Evolutionary conservation across 2,113 vertebrate species (phyloP).

Genomic region (Rhizomys pruinosus): DNA sequence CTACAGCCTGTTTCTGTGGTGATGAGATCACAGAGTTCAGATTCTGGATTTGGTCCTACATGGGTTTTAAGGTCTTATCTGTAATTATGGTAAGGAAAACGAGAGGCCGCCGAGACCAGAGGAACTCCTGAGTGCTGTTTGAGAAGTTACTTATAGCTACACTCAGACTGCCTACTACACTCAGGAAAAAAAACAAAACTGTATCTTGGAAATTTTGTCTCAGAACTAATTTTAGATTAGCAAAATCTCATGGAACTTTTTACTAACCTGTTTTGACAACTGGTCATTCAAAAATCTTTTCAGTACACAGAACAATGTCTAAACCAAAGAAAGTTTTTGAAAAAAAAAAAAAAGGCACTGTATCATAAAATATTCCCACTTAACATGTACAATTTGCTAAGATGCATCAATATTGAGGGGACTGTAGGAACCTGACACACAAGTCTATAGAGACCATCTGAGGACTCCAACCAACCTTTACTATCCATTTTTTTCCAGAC

Average conservation of each 20-base stretch:
- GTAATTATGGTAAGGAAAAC: constrained; percentile 72
- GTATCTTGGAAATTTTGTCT: not conserved
- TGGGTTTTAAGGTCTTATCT: constrained; percentile 50
- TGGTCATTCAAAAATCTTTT: constrained; percentile 27
- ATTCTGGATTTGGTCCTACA: constrained; percentile 71
- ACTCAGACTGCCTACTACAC: not conserved
- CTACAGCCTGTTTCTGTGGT: constrained; percentile 73
- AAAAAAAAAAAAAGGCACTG: not conserved
- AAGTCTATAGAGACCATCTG: not conserved
- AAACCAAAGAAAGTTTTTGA: not conserved
- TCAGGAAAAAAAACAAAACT: constrained; percentile 19
- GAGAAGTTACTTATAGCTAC: constrained; percentile 59
- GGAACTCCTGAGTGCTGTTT: constrained; percentile 23
- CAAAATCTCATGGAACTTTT: not conserved
- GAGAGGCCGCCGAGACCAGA: constrained; percentile 15
- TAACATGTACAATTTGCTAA: constrained; percentile 28
- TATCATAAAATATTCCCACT: constrained; percentile 5
- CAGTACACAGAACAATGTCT: not conserved
- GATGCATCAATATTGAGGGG: not conserved
- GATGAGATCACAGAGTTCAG: constrained; percentile 71
- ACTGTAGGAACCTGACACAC: not conserved
- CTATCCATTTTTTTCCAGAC: constrained; percentile 35
- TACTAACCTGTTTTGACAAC: not conserved
- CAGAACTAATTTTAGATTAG: constrained; percentile 3
- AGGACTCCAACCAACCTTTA: not conserved